Percentiles rank a stretch among this genome's conserved stretches.
Evolutionary conservation across 2,113 vertebrate genomes (phyloP).

Genomic region (Heterochromis multidens): DNA sequence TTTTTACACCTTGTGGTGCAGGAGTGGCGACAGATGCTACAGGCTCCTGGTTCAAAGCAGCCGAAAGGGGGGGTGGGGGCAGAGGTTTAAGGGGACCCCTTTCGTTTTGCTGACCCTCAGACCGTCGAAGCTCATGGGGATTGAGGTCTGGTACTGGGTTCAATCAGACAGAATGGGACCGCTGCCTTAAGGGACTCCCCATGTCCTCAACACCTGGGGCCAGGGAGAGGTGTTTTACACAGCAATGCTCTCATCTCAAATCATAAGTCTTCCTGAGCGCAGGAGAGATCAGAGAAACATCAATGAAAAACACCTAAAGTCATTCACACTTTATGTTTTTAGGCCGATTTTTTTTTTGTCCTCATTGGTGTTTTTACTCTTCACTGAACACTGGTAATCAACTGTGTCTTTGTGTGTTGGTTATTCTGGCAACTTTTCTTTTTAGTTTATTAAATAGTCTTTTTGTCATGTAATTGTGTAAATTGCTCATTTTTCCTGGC

Average conservation of each 20-base stretch:
- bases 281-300: slow-evolving; percentile 19
- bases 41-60: slow-evolving; percentile 59
- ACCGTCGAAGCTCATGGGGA: slow-evolving; percentile 31
- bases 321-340: background rate
- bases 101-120: slow-evolving; percentile 52
- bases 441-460: background rate
- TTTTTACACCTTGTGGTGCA: slow-evolving; percentile 58
- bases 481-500: background rate
- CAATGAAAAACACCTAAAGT: background rate
- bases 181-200: slow-evolving; percentile 49
- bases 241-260: slow-evolving; percentile 34
- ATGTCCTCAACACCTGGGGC: slow-evolving; percentile 66
- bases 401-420: background rate
- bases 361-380: background rate
- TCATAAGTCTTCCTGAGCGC: slow-evolving; percentile 39
- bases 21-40: slow-evolving; percentile 47
- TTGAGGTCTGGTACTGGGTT: slow-evolving; percentile 44
- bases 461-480: background rate
- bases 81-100: slow-evolving; percentile 40
- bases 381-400: background rate
- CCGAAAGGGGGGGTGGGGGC: slow-evolving; percentile 6
- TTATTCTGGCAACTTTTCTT: background rate
- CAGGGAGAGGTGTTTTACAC: slow-evolving; percentile 56
- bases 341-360: background rate
- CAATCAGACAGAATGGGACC: slow-evolving; percentile 63